Evolutionary conservation across 2,113 vertebrate species (phyloP), one percentile per base, ranked within the genome.

Genomic region (Cettia cetti): DNA sequence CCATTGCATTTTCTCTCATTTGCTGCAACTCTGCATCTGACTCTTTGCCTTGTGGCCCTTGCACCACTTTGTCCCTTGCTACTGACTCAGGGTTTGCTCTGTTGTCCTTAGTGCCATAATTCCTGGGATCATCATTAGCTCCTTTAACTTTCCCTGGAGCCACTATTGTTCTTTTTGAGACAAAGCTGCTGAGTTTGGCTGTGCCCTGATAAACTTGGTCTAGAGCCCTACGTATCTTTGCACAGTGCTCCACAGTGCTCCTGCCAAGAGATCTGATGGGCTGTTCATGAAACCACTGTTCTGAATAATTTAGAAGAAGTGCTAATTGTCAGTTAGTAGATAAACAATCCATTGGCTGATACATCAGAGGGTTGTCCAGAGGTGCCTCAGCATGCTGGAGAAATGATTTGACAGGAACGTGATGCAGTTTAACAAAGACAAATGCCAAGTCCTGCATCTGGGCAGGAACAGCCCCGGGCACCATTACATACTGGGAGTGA

Each of bases 401-500:
- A 84, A 72, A 45, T 37, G 11, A 24, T 18, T 49, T 90, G 78
- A 18, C 16, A 23, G 24, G 27, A 92, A 15, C 3, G 4, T 70
- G 9, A 8, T 66, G 71, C 26, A 56, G 19, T 65, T 91, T 60
- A 57, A 44, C 31, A 53, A 49, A 40, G 44, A 44, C 6, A 31
- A 64, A 23, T 44, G 28, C 13, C 2, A 72, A 90, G 30, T 89
- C 31, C 12, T 71, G n/a, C n/a, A 59, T 20, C 52, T 61, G 19
- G 12, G 31, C 35, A 65, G 31, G 26, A 79, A 5, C 30, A 75
- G 0, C 12, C 9, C 18, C 0, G 3, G 61, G 15, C 21, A 61
- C 26, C 21, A 26, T 37, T 66, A 28, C 49, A 5, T 49, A 13
- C 63, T 49, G 66, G 47, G 54, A 9, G 5, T 0, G 0, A 1